Percentiles rank a stretch among this genome's conserved stretches.
phyloP scores from a whole-genome alignment of 2,113 vertebrate genomes.

The Stigmatopora nigra region DNA sequence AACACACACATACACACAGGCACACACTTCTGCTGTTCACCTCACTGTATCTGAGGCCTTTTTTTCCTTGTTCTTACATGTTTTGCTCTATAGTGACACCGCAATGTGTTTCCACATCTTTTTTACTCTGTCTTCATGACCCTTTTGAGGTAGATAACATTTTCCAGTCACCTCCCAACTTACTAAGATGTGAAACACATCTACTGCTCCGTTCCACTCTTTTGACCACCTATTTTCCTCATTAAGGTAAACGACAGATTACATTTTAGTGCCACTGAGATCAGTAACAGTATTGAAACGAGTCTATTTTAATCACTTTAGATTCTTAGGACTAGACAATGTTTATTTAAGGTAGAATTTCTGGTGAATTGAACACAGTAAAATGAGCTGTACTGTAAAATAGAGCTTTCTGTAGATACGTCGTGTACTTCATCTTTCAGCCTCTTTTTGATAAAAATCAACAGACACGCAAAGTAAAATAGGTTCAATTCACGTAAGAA shows the following conservation, averaged over 20 bases:
- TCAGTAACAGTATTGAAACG: slow-evolving; percentile 36
- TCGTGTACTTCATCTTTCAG: slow-evolving; percentile 7
- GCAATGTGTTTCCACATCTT: slow-evolving; percentile 12
- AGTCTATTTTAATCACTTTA: slow-evolving; percentile 21
- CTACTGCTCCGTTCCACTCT: neutral
- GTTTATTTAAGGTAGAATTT: slow-evolving; percentile 19
- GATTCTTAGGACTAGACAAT: slow-evolving; percentile 25
- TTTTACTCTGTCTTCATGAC: slow-evolving; percentile 22
- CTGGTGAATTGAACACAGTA: slow-evolving; percentile 7
- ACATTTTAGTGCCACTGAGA: slow-evolving; percentile 21
- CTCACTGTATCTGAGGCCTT: slow-evolving; percentile 14
- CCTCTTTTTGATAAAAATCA: slow-evolving; percentile 11
- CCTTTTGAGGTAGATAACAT: slow-evolving; percentile 58
- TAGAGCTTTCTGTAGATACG: neutral
- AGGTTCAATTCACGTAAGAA: slow-evolving; percentile 33
- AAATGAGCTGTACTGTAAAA: slow-evolving; percentile 4
- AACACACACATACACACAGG: neutral
- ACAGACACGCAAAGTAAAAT: slow-evolving; percentile 45
- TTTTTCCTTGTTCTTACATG: neutral
- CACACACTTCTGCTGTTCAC: slow-evolving; percentile 8
- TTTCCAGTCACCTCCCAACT: slow-evolving; percentile 33
- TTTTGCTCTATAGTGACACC: slow-evolving; percentile 12
- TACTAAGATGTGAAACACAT: slow-evolving; percentile 25
- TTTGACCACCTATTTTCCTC: neutral
- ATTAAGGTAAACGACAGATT: neutral